A percentile compares a stretch with the other conserved stretches of the same genome.
Evolutionary conservation across 1,140 invertebrate species (phyloP).

Genomic region (Triops cancriformis): DNA sequence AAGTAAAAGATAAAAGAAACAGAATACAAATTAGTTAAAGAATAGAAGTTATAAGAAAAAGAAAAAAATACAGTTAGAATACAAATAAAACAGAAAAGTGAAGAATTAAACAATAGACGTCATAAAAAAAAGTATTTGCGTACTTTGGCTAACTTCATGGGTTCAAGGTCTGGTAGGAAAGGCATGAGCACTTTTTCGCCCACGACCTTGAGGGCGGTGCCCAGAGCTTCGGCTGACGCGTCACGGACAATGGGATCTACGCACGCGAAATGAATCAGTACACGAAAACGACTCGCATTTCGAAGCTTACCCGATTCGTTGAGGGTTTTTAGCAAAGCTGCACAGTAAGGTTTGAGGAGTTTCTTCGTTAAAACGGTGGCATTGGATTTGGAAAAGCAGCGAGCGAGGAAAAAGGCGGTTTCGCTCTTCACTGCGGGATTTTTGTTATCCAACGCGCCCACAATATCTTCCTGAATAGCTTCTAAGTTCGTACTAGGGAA

Average conservation of each 20-base stretch:
- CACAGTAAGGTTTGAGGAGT: slow-evolving; percentile 72
- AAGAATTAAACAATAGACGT: neutral
- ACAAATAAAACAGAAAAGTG: neutral
- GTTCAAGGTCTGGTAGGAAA: slow-evolving; percentile 78
- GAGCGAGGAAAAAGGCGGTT: slow-evolving; percentile 75
- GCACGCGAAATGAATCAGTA: slow-evolving; percentile 30
- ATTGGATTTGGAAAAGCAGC: slow-evolving; percentile 70
- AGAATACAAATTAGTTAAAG: no score
- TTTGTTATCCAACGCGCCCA: slow-evolving; percentile 82
- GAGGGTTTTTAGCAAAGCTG: slow-evolving; percentile 71
- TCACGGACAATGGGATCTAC: slow-evolving; percentile 75
- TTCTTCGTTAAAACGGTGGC: slow-evolving; percentile 82
- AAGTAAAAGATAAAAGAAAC: no score
- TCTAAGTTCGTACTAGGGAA: slow-evolving; percentile 75
- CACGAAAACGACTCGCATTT: neutral
- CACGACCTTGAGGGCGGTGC: slow-evolving; percentile 87
- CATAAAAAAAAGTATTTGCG: neutral
- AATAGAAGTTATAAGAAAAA: no score
- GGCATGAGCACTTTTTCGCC: slow-evolving; percentile 82
- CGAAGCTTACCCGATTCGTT: slow-evolving; percentile 57
- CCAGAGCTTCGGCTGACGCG: slow-evolving; percentile 76
- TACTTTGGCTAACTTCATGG: slow-evolving; percentile 84
- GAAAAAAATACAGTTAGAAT: slow-evolving; percentile 16
- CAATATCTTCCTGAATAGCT: slow-evolving; percentile 71
- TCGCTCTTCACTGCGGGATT: slow-evolving; percentile 91